Evolutionary conservation across 2,113 vertebrate species (phyloP), one percentile per base, ranked within the genome.

Genomic region (Hippocampus abdominalis): DNA sequence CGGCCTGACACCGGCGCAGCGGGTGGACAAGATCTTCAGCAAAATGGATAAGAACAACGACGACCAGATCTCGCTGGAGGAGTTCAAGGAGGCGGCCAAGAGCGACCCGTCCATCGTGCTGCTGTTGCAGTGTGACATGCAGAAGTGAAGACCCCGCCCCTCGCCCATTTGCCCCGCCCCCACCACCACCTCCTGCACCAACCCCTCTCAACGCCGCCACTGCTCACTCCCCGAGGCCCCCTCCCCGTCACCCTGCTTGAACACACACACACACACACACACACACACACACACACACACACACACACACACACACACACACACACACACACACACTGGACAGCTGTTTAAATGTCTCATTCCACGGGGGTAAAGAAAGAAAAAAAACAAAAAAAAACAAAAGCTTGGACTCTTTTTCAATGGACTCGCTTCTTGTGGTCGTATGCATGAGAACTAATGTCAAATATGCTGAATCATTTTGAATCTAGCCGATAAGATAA

Each of bases 1-100:
- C 16, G 97, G 97, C n/a, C 91, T 99, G 85, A 99, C 97, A 73
- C 97, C 97, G 0, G 93, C 97, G 89, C 97, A 99, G 80, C 89
- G 97, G 81, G 97, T 98, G 87, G 97, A 99, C 93, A 96, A 97
- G 94, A 99, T 99, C 92, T 99, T 99, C 94, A 98, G 96, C 90
- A 99, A 99, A 93, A 99, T 99, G 97, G 97, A 99, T 94, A 99
- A 99, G 92, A 99, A 99, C 94, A 98, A 99, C 93, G 97, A 99
- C 0, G 96, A 99, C 93, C 97, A 99, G 92, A 99, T 99, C 88
- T 93, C 96, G 40, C 90, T 99, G 93, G 97, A 98, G 66, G 97
- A 99, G 88, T 99, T 99, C 94, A 99, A 99, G 92, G 97, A 99
- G 87, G 97, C 97, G 60, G 97, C 97, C 72, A 98, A 98, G 93